A percentile compares a stretch with the other conserved stretches of the same genome.
These are phyloP conservation scores for Episyrphus balteatus DNA, from an alignment of 1,140 invertebrate species.

Conservation along the genomic window DNA sequence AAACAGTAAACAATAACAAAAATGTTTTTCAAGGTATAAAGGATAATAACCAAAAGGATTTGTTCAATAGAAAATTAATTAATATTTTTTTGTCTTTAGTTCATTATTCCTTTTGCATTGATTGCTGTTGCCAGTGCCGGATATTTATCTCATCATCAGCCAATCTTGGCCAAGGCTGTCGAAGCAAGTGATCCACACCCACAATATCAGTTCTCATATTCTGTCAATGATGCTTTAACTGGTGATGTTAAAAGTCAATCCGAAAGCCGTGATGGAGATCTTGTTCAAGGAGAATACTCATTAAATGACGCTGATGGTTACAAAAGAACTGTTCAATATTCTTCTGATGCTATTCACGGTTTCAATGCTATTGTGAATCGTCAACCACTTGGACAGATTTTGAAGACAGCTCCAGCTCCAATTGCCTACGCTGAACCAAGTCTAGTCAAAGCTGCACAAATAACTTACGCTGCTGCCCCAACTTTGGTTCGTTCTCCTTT, in stretches of 20 bases:
- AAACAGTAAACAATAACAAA: slow-evolving; percentile 2
- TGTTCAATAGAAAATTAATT: background rate
- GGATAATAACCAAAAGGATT: background rate
- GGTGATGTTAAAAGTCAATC: slow-evolving; percentile 43
- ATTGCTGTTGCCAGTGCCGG: slow-evolving; percentile 38
- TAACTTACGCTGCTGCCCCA: too few relatives aligned
- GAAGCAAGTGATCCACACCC: slow-evolving; percentile 36
- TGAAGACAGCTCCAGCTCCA: slow-evolving; percentile 13
- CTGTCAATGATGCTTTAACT: slow-evolving; percentile 38
- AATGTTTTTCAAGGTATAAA: slow-evolving; percentile 28
- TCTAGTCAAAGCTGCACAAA: background rate
- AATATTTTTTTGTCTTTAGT: slow-evolving; percentile 25
- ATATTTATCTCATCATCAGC: slow-evolving; percentile 19
- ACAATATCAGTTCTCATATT: slow-evolving; percentile 39
- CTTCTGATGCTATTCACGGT: slow-evolving; percentile 36
- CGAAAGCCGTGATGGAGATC: slow-evolving; percentile 42
- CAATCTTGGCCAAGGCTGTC: slow-evolving; percentile 10
- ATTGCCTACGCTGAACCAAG: slow-evolving; percentile 1
- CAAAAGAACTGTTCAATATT: slow-evolving; percentile 38
- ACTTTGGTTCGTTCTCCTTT: background rate
- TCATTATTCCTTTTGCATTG: slow-evolving; percentile 36
- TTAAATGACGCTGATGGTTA: slow-evolving; percentile 42
- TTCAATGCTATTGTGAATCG: slow-evolving; percentile 35
- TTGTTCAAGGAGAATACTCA: slow-evolving; percentile 40
- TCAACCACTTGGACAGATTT: slow-evolving; percentile 25